Evolutionary conservation across 2,888 invertebrate genomes (phyloP), one percentile per base, ranked within the genome.

Genomic region (Amblyjoppa proteus): DNA sequence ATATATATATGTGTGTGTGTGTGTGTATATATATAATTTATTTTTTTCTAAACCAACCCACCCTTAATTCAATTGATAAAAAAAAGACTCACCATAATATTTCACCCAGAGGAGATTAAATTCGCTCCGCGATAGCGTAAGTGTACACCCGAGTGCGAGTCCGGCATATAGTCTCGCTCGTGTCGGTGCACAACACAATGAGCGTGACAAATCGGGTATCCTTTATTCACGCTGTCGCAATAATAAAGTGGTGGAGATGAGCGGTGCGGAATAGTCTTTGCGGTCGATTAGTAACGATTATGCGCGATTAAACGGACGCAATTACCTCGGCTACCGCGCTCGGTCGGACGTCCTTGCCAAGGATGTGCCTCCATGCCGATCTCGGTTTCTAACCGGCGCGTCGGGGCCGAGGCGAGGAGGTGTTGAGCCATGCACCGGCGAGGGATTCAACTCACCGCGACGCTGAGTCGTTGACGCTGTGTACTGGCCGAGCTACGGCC

Each of bases 201-300:
- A 87, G 87, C 89, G 87, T 90, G 89, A 91, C 91, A 90, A 91
- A 92, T 91, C 86, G 87, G 84, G 79, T 61, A 84, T 86, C 77
- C 87, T 88, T 89, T 89, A 87, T 87, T 79, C 87, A 78, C 85
- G 88, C 89, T 89, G 89, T 91, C 89, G 91, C 90, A 91, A 92
- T 90, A 90, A 91, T 89, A 89, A 91, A 90, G 89, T 88, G 88
- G 87, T 88, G 88, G 88, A 45, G 45, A 87, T 90, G 88, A 88
- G 87, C 89, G 90, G 89, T 88, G 92, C 92, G 45, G 45, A 91
- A 92, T 91, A 89, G 89, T 91, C 91, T 90, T 90, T 90, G 90
- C 78, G 81, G 89, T 90, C 92, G 91, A 93, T 93, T 92, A 91
- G 91, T 90, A 92, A 90, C 90, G 91, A 93, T 93, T 92, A 92